A percentile compares a stretch with the other conserved stretches of the same genome.
These are phyloP conservation scores for Azorinus chamasolen DNA, from an alignment of 2,888 invertebrate species.

Conservation along the genomic window DNA sequence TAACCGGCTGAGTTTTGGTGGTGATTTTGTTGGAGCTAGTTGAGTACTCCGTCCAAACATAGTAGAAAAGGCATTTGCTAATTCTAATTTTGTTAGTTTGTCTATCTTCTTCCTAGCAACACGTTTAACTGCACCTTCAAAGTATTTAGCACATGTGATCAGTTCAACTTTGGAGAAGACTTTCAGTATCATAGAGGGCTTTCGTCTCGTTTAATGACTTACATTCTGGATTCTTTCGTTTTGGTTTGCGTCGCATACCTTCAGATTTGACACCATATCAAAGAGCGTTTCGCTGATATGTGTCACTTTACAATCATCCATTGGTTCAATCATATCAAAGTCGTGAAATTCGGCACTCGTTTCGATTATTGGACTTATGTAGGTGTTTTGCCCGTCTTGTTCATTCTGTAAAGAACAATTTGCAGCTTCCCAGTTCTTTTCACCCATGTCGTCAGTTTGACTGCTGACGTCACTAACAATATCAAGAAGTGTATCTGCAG, in stretches of 20 bases:
- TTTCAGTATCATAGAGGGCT: too few species aligned
- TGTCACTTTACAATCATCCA: too few species aligned
- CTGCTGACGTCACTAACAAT: neutral
- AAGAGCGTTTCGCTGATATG: neutral
- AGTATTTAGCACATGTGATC: slow-evolving; percentile 10
- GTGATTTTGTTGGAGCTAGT: slow-evolving; percentile 9
- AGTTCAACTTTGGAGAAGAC: slow-evolving; percentile 19
- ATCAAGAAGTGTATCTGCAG: neutral
- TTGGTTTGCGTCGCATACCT: too few species aligned
- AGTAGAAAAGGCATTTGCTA: slow-evolving; percentile 13
- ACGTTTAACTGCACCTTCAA: neutral
- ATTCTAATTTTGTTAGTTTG: slow-evolving; percentile 16
- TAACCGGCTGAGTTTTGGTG: neutral
- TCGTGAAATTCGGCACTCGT: too few species aligned
- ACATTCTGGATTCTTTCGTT: slow-evolving; percentile 28
- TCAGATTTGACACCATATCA: neutral
- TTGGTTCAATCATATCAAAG: too few species aligned
- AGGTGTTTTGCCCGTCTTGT: neutral
- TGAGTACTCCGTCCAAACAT: neutral
- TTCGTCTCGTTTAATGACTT: neutral
- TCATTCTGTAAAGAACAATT: neutral
- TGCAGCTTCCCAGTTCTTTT: neutral
- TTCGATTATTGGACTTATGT: too few species aligned
- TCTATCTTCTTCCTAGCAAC: neutral
- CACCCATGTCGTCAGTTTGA: neutral